phyloP scores from a whole-genome alignment of 2,797 vertebrate species.

The Leptodactylus fallax region DNA sequence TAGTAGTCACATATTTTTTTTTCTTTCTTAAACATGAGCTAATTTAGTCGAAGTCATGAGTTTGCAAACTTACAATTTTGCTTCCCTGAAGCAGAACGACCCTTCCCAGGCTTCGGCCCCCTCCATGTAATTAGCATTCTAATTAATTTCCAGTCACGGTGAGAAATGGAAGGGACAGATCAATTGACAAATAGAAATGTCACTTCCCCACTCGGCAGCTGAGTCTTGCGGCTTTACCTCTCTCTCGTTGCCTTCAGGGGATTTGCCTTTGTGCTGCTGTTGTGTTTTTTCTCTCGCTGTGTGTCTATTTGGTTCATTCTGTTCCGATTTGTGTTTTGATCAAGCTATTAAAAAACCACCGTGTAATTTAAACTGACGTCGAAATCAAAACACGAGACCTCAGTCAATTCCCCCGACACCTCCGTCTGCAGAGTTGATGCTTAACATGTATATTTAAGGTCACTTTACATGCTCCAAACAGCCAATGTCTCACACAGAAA shows the following conservation, averaged over 20 bases:
- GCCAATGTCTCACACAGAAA: not conserved
- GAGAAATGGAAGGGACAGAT: slow-evolving; percentile 65
- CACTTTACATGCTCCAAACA: not conserved
- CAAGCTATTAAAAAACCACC: slow-evolving; percentile 79
- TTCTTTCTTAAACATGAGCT: not conserved
- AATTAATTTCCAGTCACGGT: slow-evolving; percentile 71
- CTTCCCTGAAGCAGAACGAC: slow-evolving; percentile 35
- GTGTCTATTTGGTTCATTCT: slow-evolving; percentile 46
- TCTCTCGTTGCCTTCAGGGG: slow-evolving; percentile 45
- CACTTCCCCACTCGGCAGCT: slow-evolving; percentile 70
- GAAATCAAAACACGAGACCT: slow-evolving; percentile 78
- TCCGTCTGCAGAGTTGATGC: not conserved
- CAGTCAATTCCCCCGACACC: slow-evolving; percentile 43
- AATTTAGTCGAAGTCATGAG: slow-evolving; percentile 1
- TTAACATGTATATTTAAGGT: slow-evolving; percentile 37
- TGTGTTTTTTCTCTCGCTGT: not conserved
- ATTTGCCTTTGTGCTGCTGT: slow-evolving; percentile 28
- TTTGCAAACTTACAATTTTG: slow-evolving; percentile 29
- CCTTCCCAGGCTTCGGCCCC: slow-evolving; percentile 29
- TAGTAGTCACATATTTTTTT: not conserved
- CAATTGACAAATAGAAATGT: slow-evolving; percentile 77
- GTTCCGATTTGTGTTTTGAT: slow-evolving; percentile 75
- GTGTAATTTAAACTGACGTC: slow-evolving; percentile 80
- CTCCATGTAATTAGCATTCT: slow-evolving; percentile 70
- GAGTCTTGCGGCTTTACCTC: slow-evolving; percentile 64